Base-by-base conservation (phyloP, 2,888 invertebrate genomes). In the Neoitamus cyanurus region DNA sequence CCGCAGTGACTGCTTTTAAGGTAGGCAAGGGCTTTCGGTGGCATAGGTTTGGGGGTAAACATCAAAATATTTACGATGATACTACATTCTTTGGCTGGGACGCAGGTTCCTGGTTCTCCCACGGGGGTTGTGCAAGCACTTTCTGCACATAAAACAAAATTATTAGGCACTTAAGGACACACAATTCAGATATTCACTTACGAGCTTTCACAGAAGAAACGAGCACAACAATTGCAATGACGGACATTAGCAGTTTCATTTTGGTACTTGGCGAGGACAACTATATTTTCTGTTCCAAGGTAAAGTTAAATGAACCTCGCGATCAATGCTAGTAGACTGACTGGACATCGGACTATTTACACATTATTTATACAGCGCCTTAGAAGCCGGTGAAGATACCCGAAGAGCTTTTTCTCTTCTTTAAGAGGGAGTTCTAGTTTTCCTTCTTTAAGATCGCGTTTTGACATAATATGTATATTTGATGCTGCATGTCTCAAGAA, bases 311-410 rank as follows among this genome's bases (percentile, higher is more conserved):
- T 42, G 37, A 42, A n/a, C 13, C 13, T 6, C 13, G 11, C 11
- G 58, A 20, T 31, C 48, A 42, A 30, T 15, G 11, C 30, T 48
- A 13, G n/a, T 42, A 15, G 11, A 37, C 3, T 11, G 13, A 13
- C 78, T 58, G 25, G 30, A n/a, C 20, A 5, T 58, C 6, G 7
- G 48, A 28, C 31, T 48, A 4, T 30, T 31, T 48, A 48, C 31
- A 78, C 48, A 78, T 58, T 48, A 78, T 78, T 78, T 78, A 78
- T 78, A 78, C 31, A 28, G 4, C 25, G 58, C 7, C 58, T n/a
- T n/a, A n/a, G n/a, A n/a, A 58, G 25, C 48, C 25, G 58, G 37
- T 42, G 37, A 75, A 75, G 75, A 78, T 48, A 58, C 5, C 9
- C 9, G 9, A 58, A 2, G 15, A 42, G 42, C 42, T 42, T 25